phyloP scores from a whole-genome alignment of 30 jellyfish, hydroid and myxozoan species.

The Rhopilema esculentum region DNA sequence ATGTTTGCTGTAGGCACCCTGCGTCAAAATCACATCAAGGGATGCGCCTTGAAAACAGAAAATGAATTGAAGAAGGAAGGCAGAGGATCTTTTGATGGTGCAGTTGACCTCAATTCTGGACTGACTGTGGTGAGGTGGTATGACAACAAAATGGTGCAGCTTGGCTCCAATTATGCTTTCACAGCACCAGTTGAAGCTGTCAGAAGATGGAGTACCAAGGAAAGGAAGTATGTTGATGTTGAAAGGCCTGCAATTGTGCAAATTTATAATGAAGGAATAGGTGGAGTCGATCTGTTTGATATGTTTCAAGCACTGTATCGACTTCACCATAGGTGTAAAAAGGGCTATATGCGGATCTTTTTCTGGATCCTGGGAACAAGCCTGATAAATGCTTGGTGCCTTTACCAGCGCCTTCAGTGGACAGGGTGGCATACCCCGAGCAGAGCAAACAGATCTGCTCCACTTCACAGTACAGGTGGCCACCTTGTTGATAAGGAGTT shows the following conservation, averaged over 20 bases:
- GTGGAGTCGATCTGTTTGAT: slow-evolving; percentile 54
- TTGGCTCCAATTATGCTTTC: slow-evolving; percentile 46
- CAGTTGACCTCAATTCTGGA: slow-evolving; percentile 67
- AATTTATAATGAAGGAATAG: slow-evolving; percentile 63
- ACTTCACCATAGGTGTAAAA: slow-evolving; percentile 45
- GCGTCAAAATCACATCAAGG: slow-evolving; percentile 56
- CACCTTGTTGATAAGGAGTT: slow-evolving; percentile 23
- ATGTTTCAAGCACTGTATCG: slow-evolving; percentile 58
- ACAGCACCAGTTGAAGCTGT: slow-evolving; percentile 44
- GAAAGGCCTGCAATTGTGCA: slow-evolving; percentile 63
- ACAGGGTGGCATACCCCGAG: slow-evolving; percentile 35
- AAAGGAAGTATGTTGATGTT: slow-evolving; percentile 45
- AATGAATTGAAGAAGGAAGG: slow-evolving; percentile 61
- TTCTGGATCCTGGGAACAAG: slow-evolving; percentile 56
- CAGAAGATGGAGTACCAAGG: slow-evolving; percentile 31
- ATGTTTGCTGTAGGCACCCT: slow-evolving; percentile 68
- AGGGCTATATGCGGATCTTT: slow-evolving; percentile 65
- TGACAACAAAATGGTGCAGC: slow-evolving; percentile 41
- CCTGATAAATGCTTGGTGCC: slow-evolving; percentile 30
- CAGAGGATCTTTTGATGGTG: slow-evolving; percentile 54
- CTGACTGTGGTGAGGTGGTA: slow-evolving; percentile 55
- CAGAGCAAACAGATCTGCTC: slow-evolving; percentile 56
- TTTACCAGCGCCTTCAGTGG: slow-evolving; percentile 9
- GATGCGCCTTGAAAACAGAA: slow-evolving; percentile 56
- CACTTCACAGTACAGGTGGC: slow-evolving; percentile 37